A percentile compares a stretch with the other conserved stretches of the same genome.
These are phyloP conservation scores for Spodoptera frugiperda DNA, from an alignment of 1,140 invertebrate genomes.

Conservation along the genomic window DNA sequence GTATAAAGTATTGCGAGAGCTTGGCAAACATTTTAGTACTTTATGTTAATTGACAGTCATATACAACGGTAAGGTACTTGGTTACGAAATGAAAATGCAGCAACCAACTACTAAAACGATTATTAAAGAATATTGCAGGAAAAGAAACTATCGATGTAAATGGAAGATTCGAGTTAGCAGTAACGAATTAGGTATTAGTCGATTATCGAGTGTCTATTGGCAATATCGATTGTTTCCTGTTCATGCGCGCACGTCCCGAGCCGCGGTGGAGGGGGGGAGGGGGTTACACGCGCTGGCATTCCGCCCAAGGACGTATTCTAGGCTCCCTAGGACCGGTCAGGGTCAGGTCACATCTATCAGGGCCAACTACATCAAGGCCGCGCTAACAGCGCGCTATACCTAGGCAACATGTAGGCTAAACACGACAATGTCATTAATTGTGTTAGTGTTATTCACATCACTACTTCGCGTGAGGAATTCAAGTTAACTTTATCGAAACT, in stretches of 20 bases:
- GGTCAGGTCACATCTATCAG: constrained; percentile 58
- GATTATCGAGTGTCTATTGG: constrained; percentile 64
- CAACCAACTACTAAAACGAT: constrained; percentile 14
- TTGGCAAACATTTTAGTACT: background rate
- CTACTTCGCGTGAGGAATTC: background rate
- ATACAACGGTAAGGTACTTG: background rate
- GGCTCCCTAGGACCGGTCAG: constrained; percentile 79
- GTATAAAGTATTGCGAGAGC: background rate
- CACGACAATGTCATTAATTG: background rate
- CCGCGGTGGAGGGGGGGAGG: constrained; percentile 44
- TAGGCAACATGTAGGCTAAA: constrained; percentile 15
- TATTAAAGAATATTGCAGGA: constrained; percentile 41
- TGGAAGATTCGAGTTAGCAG: constrained; percentile 29
- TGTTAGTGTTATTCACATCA: background rate
- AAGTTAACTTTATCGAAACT: background rate
- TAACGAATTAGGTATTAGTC: constrained; percentile 37
- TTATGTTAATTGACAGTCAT: constrained; percentile 1
- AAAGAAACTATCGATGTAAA: constrained; percentile 39
- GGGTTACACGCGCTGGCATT: constrained; percentile 62
- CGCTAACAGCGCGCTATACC: background rate
- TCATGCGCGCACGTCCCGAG: constrained; percentile 52
- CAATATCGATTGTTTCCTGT: constrained; percentile 71
- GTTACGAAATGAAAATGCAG: constrained; percentile 9
- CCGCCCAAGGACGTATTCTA: constrained; percentile 77
- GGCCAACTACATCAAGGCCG: constrained; percentile 30